phyloP scores from a whole-genome alignment of 1,140 invertebrate genomes.

The Drosophila athabasca region DNA sequence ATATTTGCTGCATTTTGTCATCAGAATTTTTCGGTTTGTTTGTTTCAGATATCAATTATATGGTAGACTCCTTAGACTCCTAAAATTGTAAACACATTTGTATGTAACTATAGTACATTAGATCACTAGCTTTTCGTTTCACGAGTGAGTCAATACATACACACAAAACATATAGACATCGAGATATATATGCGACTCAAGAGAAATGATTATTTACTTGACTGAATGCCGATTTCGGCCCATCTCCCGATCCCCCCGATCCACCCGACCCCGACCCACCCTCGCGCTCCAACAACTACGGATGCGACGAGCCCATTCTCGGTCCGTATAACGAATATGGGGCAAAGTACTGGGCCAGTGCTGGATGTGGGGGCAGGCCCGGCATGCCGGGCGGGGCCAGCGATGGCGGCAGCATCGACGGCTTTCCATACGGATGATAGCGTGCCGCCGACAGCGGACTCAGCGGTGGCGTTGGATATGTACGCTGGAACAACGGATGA shows the following conservation, averaged over 20 bases:
- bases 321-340: conserved; percentile 95
- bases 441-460: conserved; percentile 91
- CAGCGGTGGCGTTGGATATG: conserved; percentile 94
- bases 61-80: conserved; percentile 56
- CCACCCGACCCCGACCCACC: conserved; percentile 6
- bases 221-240: conserved; percentile 48
- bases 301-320: conserved; percentile 89
- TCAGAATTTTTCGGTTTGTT: conserved; percentile 32
- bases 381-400: conserved; percentile 85
- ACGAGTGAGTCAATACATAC: conserved; percentile 61
- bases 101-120: conserved; percentile 80
- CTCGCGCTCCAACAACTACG: conserved; percentile 74
- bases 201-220: conserved; percentile 59
- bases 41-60: conserved; percentile 33
- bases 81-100: conserved; percentile 73
- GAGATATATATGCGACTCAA: conserved; percentile 31
- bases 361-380: conserved; percentile 87
- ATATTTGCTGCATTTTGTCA: conserved; percentile 32
- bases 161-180: conserved; percentile 32
- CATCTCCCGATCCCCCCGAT: background rate
- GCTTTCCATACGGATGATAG: conserved; percentile 94
- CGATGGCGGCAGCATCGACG: conserved; percentile 85
- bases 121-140: conserved; percentile 81
- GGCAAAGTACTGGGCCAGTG: conserved; percentile 90
- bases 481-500: conserved; percentile 88